Evolutionary conservation across 2,888 invertebrate genomes (phyloP).

Genomic region (Hirtodrosophila trivittata): DNA sequence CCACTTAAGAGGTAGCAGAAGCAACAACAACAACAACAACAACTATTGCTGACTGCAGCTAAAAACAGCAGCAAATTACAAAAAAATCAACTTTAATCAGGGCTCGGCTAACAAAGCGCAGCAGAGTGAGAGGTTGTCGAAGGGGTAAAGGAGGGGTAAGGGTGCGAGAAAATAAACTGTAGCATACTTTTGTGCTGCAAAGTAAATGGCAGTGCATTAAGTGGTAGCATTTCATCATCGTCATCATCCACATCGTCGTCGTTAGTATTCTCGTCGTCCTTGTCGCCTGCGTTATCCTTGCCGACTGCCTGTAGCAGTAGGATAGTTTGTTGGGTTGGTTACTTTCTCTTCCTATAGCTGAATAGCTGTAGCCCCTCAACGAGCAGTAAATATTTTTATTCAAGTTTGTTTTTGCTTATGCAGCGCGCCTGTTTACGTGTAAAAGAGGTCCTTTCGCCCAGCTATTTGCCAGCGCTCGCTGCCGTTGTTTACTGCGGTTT

Average conservation of each 20-base stretch:
- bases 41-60: constrained; percentile 10
- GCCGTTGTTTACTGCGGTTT: constrained; percentile 75
- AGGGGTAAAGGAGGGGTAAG: neutral
- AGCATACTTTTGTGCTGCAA: constrained; percentile 51
- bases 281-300: constrained; percentile 44
- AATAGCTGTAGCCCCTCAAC: constrained; percentile 43
- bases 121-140: neutral
- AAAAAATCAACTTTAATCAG: constrained; percentile 73
- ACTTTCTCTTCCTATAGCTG: constrained; percentile 38
- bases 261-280: constrained; percentile 26
- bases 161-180: constrained; percentile 23
- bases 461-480: constrained; percentile 58
- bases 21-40: constrained; percentile 16
- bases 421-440: constrained; percentile 62
- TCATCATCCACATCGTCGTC: constrained; percentile 25
- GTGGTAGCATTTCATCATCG: constrained; percentile 69
- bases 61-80: constrained; percentile 54
- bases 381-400: constrained; percentile 76
- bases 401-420: constrained; percentile 68
- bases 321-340: constrained; percentile 19
- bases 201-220: constrained; percentile 69
- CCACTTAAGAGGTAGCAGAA: constrained; percentile 58
- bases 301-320: constrained; percentile 41
- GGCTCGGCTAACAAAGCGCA: constrained; percentile 62
- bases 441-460: constrained; percentile 56